Evolutionary conservation across 2,888 invertebrate species (phyloP).

Genomic region (Ditula angustiorana): DNA sequence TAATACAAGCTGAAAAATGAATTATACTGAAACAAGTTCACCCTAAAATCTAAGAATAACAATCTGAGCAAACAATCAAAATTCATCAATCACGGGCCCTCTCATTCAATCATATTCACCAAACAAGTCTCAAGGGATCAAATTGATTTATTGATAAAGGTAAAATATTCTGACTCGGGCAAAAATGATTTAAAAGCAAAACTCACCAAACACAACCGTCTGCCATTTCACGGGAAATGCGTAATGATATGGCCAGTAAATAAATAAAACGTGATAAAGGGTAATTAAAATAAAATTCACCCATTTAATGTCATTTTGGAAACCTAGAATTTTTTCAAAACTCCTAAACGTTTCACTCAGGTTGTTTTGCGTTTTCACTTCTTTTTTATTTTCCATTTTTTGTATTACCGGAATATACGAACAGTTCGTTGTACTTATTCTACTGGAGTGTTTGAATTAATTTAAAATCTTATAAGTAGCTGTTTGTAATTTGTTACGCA

Average conservation of each 20-base stretch:
- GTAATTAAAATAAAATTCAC: conserved; percentile 64
- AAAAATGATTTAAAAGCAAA: background rate
- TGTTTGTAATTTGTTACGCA: conserved; percentile 23
- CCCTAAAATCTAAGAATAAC: conserved; percentile 18
- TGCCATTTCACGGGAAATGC: conserved; percentile 77
- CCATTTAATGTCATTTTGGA: conserved; percentile 80
- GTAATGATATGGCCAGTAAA: conserved; percentile 74
- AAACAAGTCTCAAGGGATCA: conserved; percentile 13
- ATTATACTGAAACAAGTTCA: conserved; percentile 18
- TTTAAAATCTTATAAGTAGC: conserved; percentile 6
- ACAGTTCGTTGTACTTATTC: background rate
- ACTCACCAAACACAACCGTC: conserved; percentile 73
- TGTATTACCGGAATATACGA: background rate
- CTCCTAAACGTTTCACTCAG: conserved; percentile 63
- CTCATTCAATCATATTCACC: conserved; percentile 25
- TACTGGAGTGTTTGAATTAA: conserved; percentile 8
- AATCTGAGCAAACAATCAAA: conserved; percentile 20
- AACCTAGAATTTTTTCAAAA: conserved; percentile 72
- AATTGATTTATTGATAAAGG: conserved; percentile 23
- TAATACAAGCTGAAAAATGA: conserved; percentile 78
- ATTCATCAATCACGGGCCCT: conserved; percentile 13
- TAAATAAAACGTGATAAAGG: conserved; percentile 69
- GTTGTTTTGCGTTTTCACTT: conserved; percentile 49
- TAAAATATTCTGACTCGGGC: conserved; percentile 6
- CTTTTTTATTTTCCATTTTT: conserved; percentile 50